These are phyloP conservation scores for Paratilapia polleni DNA, from an alignment of 2,113 vertebrate species.

Conservation along the genomic window DNA sequence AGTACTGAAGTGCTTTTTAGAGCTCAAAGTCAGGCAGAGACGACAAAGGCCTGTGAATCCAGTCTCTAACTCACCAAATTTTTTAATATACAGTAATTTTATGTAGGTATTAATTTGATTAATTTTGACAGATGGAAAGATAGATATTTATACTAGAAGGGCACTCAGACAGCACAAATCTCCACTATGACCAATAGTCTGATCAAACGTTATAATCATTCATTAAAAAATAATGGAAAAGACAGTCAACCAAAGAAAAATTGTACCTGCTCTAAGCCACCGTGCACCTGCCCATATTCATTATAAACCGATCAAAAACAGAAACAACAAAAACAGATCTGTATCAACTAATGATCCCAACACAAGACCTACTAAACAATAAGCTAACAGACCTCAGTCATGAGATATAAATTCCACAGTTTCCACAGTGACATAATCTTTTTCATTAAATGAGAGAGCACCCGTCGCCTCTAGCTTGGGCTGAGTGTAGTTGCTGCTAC, in stretches of 20 bases:
- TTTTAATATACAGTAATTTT: neutral
- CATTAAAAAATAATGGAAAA: neutral
- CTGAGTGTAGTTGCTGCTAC: neutral
- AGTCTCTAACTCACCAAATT: neutral
- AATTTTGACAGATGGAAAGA: neutral
- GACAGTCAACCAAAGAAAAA: neutral
- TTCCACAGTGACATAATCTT: neutral
- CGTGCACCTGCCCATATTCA: neutral
- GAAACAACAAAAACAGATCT: neutral
- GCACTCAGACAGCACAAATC: fast-evolving
- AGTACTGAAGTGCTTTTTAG: neutral
- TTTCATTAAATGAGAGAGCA: neutral
- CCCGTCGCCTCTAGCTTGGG: neutral
- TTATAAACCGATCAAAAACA: too few species aligned
- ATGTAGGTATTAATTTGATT: neutral
- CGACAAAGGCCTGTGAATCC: neutral
- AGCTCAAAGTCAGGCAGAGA: neutral
- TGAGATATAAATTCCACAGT: neutral
- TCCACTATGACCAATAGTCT: neutral
- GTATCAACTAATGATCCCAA: neutral
- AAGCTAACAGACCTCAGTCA: neutral
- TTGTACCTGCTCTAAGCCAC: neutral
- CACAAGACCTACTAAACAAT: neutral
- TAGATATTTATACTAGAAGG: neutral
- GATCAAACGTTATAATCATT: neutral